Conservation (phyloP, 2,113 vertebrate species). For the Pachycephala philippinensis region DNA sequence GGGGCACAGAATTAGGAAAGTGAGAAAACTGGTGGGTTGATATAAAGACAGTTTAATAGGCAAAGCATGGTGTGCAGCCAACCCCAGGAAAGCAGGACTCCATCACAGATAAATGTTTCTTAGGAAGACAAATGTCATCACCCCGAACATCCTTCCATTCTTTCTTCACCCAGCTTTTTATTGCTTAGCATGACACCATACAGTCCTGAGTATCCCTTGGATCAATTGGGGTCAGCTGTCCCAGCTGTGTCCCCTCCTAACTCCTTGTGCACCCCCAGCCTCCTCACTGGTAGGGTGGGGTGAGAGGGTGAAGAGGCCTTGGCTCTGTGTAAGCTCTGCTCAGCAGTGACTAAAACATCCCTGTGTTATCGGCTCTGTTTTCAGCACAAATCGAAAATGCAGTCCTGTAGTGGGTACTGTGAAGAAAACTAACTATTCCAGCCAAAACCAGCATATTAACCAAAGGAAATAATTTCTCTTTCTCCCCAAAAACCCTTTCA, state of each 20-base stretch:
- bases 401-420: background rate
- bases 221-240: background rate
- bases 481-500: background rate
- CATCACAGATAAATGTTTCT: background rate
- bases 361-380: background rate
- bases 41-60: background rate
- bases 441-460: background rate
- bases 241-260: background rate
- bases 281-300: background rate
- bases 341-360: background rate
- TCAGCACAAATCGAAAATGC: background rate
- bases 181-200: background rate
- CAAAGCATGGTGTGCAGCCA: background rate
- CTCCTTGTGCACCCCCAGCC: background rate
- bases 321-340: background rate
- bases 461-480: background rate
- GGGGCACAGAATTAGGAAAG: background rate
- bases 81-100: background rate
- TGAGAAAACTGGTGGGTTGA: background rate
- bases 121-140: background rate
- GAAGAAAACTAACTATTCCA: background rate
- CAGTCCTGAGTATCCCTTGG: background rate
- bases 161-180: background rate
- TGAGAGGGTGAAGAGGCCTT: background rate
- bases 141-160: background rate